These are phyloP conservation scores for Sussaba pulchella DNA, from an alignment of 2,888 invertebrate species.

Conservation along the genomic window DNA sequence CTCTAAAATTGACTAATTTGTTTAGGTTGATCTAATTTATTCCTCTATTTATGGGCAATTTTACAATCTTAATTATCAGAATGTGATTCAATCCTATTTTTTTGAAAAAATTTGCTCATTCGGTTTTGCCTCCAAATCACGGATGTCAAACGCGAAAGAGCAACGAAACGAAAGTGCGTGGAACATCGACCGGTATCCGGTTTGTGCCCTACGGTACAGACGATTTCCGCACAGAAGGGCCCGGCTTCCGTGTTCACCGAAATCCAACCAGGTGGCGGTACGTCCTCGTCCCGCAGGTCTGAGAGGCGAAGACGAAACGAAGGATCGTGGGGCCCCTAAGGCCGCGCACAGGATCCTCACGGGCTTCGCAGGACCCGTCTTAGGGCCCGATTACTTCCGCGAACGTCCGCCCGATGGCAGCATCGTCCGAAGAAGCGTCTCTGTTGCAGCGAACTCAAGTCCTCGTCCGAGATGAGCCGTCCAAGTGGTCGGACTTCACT, in stretches of 20 bases:
- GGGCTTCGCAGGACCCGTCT: conserved; percentile 63
- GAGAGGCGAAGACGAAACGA: conserved; percentile 21
- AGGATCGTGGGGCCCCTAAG: conserved; percentile 65
- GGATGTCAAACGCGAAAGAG: neutral
- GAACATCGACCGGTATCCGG: neutral
- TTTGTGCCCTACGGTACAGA: conserved; percentile 52
- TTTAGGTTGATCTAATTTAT: too few relatives aligned
- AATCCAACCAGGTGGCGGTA: conserved; percentile 79
- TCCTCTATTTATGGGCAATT: too few relatives aligned
- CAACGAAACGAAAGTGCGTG: neutral
- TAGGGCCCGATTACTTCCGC: conserved; percentile 42
- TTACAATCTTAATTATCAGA: too few relatives aligned
- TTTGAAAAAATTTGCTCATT: too few relatives aligned
- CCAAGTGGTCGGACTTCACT: too few relatives aligned
- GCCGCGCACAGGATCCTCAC: conserved; percentile 10
- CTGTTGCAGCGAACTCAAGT: neutral
- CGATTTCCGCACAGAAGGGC: conserved; percentile 49
- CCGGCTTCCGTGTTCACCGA: conserved; percentile 69
- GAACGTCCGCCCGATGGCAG: conserved; percentile 72
- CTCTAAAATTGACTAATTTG: too few relatives aligned
- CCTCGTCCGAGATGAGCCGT: neutral
- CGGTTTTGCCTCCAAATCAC: too few relatives aligned
- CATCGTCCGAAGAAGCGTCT: conserved; percentile 67
- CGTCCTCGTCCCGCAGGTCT: conserved; percentile 63
- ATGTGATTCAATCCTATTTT: too few relatives aligned